Conservation (phyloP, 2,888 invertebrate genomes). For the Cacoxenus indagator region DNA sequence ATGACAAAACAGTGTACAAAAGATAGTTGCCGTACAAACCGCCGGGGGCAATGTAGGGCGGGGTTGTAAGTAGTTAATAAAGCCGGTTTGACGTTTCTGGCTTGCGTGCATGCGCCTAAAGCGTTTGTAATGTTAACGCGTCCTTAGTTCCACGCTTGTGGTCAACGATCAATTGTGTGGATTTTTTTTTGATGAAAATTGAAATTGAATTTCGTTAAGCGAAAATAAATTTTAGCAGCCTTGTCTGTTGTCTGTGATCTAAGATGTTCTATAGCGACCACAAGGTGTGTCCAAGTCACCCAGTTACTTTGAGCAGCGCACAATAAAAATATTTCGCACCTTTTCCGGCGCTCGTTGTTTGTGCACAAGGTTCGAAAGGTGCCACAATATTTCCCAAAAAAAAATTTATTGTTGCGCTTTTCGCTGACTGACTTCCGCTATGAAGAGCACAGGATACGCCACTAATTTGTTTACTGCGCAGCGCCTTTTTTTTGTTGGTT, state of each 20-base stretch:
- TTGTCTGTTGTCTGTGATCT: too few species aligned
- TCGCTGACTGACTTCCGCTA: constrained; percentile 32
- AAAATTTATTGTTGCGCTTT: constrained; percentile 14
- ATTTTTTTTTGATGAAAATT: neutral
- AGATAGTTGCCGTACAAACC: neutral
- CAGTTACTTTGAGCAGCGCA: constrained; percentile 25
- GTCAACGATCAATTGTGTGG: neutral
- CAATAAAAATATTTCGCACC: constrained; percentile 52
- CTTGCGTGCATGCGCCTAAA: too few species aligned
- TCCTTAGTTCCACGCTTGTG: neutral
- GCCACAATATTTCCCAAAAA: neutral
- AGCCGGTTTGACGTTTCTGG: too few species aligned
- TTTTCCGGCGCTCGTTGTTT: constrained; percentile 50
- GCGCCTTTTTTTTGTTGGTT: constrained; percentile 21
- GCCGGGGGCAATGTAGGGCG: neutral
- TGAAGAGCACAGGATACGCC: constrained; percentile 14
- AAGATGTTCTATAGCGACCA: constrained; percentile 51
- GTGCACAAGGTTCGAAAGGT: neutral
- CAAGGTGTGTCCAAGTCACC: constrained; percentile 46
- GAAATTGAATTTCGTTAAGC: too few species aligned
- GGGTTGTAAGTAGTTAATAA: neutral
- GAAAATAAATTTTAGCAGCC: too few species aligned
- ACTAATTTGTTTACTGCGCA: constrained; percentile 43
- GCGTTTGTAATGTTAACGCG: neutral
- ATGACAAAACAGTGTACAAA: constrained; percentile 54